Base-by-base conservation (phyloP, 2,113 vertebrate genomes). In the Agapornis roseicollis region DNA sequence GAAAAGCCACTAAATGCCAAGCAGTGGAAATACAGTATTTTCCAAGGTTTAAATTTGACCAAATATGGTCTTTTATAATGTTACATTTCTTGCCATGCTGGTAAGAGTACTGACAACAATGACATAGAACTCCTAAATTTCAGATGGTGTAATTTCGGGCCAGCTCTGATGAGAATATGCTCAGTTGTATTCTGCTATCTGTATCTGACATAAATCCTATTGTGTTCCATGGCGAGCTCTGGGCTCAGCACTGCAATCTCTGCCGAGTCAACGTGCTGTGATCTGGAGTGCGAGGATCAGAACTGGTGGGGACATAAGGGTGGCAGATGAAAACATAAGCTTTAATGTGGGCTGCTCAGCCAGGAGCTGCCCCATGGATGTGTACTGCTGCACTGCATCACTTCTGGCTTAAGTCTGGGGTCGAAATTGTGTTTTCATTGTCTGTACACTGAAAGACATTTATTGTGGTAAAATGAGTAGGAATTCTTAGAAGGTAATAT, bases 151-250 rank as follows among this genome's bases (percentile, higher is more conserved):
- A 2, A 58, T 79, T 82, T 91, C 37, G 61, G 60, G 56, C 44
- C 56, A 56, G 52, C 22, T 65, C 56, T 58, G 58, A 28, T 49
- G 22, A 56, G 31, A 76, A 70, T 28, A 11, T 29, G 28, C 42
- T 94, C 56, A 31, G 27, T 77, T n/a, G 14, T 37, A 6, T 50
- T 68, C 77, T 68, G 35, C 6, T 92, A 1, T 20, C 61, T 3
- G 0, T 29, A n/a, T 4, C 44, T 41, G 37, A 33, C 14, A 42
- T 44, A 84, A 92, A 84, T 66, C 37, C 53, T 80, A 46, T 50
- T 66, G 85, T 16, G 0, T 37, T 80, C 27, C 0, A 0, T 2
- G 3, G 19, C 1, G 1, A 80, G 55, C 61, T 80, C 61, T 0
- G 1, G 20, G 44, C 52, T 61, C 56, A 19, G 52, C 50, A 8